Conservation (phyloP, 1,140 invertebrate species). For the Drosophila sucinea region DNA sequence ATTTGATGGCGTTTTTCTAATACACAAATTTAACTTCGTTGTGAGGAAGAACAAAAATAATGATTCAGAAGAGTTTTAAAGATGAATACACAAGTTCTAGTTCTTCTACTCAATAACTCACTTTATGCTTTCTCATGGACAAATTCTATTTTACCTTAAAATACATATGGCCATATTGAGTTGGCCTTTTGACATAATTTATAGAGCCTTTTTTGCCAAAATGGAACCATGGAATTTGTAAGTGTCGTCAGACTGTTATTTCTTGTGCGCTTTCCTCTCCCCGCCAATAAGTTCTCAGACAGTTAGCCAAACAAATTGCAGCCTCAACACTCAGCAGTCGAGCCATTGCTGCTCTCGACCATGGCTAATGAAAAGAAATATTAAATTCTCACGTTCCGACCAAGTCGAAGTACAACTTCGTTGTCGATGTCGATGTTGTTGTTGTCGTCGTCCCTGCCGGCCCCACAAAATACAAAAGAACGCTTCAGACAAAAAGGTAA, state of each 20-base stretch:
- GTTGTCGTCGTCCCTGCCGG: slow-evolving; percentile 19
- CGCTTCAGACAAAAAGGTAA: slow-evolving; percentile 60
- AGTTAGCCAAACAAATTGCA: slow-evolving; percentile 33
- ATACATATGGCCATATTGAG: slow-evolving; percentile 11
- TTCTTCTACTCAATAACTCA: too few species aligned
- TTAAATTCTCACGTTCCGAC: slow-evolving; percentile 78
- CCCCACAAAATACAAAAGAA: slow-evolving; percentile 42
- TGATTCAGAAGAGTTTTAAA: too few species aligned
- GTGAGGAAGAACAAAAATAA: too few species aligned
- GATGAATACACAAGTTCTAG: too few species aligned
- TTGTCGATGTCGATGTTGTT: slow-evolving; percentile 1
- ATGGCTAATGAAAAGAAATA: slow-evolving; percentile 80
- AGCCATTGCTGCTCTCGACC: slow-evolving; percentile 29
- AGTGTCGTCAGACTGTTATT: slow-evolving; percentile 50
- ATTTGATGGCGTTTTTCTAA: too few species aligned
- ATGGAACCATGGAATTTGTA: slow-evolving; percentile 67
- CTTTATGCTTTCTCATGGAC: too few species aligned
- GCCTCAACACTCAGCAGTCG: slow-evolving; percentile 15
- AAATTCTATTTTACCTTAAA: too few species aligned
- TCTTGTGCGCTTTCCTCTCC: not conserved
- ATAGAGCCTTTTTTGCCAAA: slow-evolving; percentile 51
- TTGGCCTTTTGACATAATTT: slow-evolving; percentile 47
- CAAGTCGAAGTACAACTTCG: slow-evolving; percentile 23
- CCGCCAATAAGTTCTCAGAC: slow-evolving; percentile 12
- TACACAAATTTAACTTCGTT: too few species aligned